A percentile compares a stretch with the other conserved stretches of the same genome.
These are phyloP conservation scores for Lagopus muta DNA, from an alignment of 2,113 vertebrate genomes.

Conservation along the genomic window DNA sequence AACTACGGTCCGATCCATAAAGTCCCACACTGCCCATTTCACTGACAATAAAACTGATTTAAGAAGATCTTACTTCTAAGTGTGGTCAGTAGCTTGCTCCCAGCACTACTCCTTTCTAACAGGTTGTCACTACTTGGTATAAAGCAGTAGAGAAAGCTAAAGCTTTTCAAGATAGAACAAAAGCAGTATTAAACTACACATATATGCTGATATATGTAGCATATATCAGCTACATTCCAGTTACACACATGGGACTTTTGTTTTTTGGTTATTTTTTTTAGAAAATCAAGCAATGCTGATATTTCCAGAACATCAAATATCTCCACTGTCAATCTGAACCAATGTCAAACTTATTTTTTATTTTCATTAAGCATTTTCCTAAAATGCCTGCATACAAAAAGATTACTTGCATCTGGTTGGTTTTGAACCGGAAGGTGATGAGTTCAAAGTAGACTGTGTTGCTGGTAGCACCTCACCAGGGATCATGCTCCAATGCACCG, in stretches of 20 bases:
- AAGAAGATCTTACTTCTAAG: not conserved
- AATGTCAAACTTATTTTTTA: not conserved
- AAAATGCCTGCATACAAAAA: not conserved
- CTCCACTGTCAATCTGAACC: not conserved
- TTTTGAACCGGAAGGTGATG: not conserved
- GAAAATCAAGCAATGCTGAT: not conserved
- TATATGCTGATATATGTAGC: not conserved
- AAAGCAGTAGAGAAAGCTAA: not conserved
- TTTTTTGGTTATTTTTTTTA: too few species aligned
- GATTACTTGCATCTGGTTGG: not conserved
- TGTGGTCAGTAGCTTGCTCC: not conserved
- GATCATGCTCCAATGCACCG: accelerated
- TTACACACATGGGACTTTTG: not conserved
- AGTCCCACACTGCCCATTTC: not conserved
- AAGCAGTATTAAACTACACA: not conserved
- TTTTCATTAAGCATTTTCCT: not conserved
- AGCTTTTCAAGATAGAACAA: not conserved
- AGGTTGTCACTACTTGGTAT: not conserved
- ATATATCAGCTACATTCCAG: not conserved
- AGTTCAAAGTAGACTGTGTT: not conserved
- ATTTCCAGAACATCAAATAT: not conserved
- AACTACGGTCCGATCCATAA: not conserved
- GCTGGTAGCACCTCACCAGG: not conserved
- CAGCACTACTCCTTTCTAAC: not conserved
- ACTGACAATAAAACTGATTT: not conserved